A percentile compares a stretch with the other conserved stretches of the same genome.
Conservation (phyloP, 37 sponge, comb jelly and placozoan genomes). For the Beroe ovata region DNA sequence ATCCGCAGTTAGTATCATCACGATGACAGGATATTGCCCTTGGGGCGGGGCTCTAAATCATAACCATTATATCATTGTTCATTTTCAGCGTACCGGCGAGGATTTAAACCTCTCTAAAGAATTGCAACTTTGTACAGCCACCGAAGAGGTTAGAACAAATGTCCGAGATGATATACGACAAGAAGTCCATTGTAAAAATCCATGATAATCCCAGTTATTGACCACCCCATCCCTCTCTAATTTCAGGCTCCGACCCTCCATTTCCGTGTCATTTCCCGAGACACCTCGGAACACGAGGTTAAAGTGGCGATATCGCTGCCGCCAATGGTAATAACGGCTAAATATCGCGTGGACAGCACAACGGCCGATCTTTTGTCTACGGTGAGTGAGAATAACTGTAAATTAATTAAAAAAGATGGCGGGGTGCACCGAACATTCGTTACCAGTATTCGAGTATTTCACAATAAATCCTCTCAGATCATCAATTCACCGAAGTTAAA, state of each 20-base stretch:
- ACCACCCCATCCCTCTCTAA: no score
- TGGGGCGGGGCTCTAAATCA: no score
- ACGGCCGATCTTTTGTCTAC: conserved; percentile 28
- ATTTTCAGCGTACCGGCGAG: background rate
- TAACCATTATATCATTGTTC: no score
- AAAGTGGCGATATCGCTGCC: conserved; percentile 7
- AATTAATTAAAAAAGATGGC: no score
- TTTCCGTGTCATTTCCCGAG: conserved; percentile 3
- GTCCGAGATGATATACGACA: no score
- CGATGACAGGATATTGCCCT: no score
- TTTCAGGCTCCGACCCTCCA: conserved; percentile 33
- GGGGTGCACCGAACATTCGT: no score
- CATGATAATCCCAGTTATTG: no score
- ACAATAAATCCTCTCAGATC: conserved; percentile 46
- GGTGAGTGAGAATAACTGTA: background rate
- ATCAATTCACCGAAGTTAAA: conserved; percentile 29
- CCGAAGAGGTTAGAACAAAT: background rate
- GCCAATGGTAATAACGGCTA: conserved; percentile 42
- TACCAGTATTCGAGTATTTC: no score
- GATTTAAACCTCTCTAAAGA: conserved; percentile 7
- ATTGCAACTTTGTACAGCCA: conserved; percentile 15
- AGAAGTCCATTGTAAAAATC: no score
- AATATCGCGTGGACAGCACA: conserved; percentile 6
- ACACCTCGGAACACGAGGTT: background rate
- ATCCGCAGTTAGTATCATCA: no score